A percentile compares a stretch with the other conserved stretches of the same genome.
phyloP scores from a whole-genome alignment of 2,113 vertebrate species.

The Thunnus maccoyii region DNA sequence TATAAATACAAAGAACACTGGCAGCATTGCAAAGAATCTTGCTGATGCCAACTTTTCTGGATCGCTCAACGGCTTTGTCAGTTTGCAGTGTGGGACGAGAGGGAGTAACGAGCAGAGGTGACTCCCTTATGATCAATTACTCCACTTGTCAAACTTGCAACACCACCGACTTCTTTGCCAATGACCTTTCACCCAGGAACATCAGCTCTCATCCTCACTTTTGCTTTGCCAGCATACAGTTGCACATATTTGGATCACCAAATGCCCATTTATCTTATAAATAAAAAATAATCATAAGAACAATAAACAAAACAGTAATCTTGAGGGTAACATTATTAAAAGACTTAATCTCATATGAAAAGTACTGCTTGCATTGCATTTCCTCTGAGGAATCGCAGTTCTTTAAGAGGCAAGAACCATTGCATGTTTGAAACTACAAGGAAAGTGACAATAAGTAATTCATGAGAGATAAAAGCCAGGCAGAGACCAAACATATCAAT shows the following conservation, averaged over 20 bases:
- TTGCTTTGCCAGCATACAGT: constrained; percentile 40
- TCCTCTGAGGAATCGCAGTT: no score
- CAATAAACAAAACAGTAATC: no score
- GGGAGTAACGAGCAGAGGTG: constrained; percentile 52
- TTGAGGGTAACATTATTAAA: background rate
- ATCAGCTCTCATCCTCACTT: constrained; percentile 36
- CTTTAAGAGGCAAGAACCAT: no score
- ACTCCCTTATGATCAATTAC: constrained; percentile 78
- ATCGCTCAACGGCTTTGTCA: constrained; percentile 53
- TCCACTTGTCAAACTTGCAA: constrained; percentile 60
- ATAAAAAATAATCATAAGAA: background rate
- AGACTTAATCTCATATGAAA: background rate
- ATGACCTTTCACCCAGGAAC: constrained; percentile 65
- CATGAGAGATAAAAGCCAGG: no score
- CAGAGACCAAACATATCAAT: no score
- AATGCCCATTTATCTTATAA: background rate
- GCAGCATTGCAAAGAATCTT: constrained; percentile 48
- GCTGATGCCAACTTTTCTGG: constrained; percentile 57
- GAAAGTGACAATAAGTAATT: no score
- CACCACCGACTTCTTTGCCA: constrained; percentile 54
- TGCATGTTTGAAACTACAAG: no score
- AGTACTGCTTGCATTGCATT: background rate
- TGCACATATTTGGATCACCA: background rate
- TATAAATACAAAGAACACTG: constrained; percentile 46
- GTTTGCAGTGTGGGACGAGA: constrained; percentile 41